Evolutionary conservation across 2,888 invertebrate species (phyloP).

Genomic region (Patella caerulea): DNA sequence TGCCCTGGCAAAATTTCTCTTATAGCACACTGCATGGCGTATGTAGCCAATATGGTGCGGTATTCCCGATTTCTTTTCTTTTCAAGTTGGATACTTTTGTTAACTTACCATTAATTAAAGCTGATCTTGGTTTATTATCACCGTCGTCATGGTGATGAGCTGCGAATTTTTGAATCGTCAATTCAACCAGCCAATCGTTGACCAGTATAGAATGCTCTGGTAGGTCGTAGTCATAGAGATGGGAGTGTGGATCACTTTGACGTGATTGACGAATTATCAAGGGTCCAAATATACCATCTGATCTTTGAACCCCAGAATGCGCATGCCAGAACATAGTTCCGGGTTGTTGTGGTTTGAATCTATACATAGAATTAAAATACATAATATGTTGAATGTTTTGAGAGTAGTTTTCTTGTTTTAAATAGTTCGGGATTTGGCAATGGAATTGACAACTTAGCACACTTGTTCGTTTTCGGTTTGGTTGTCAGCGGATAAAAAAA

Average conservation of each 20-base stretch:
- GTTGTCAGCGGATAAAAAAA: too few relatives aligned
- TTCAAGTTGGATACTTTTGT: too few relatives aligned
- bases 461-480: too few relatives aligned
- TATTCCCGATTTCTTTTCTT: too few relatives aligned
- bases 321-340: conserved; percentile 68
- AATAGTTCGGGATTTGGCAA: too few relatives aligned
- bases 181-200: conserved; percentile 86
- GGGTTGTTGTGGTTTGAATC: conserved; percentile 54
- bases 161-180: conserved; percentile 82
- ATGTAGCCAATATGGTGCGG: too few relatives aligned
- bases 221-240: conserved; percentile 89
- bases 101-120: conserved; percentile 83
- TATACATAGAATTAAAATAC: conserved; percentile 26
- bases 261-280: conserved; percentile 73
- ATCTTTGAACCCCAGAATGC: conserved; percentile 61
- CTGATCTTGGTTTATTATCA: conserved; percentile 85
- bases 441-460: too few relatives aligned
- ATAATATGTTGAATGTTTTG: too few relatives aligned
- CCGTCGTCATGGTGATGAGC: conserved; percentile 87
- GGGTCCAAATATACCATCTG: conserved; percentile 61
- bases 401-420: too few relatives aligned
- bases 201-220: conserved; percentile 89
- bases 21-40: too few relatives aligned
- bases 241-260: conserved; percentile 88
- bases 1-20: too few relatives aligned